These are phyloP conservation scores for Lasioglossum morio DNA, from an alignment of 2,888 invertebrate species.

Conservation along the genomic window DNA sequence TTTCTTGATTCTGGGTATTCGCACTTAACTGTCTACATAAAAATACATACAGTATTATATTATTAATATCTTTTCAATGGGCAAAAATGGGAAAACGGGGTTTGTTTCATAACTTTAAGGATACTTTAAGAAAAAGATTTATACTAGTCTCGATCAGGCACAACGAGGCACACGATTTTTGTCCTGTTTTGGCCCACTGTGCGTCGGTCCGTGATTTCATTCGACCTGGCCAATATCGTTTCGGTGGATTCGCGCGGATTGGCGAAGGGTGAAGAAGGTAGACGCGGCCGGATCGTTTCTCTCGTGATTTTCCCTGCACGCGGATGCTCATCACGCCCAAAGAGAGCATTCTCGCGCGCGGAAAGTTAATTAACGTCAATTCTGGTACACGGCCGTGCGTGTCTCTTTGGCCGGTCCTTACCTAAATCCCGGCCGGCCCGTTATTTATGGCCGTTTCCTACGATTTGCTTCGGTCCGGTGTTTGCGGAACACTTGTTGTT, in stretches of 20 bases:
- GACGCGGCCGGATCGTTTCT: constrained; percentile 29
- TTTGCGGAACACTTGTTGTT: constrained; percentile 58
- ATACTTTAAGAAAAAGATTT: too few species aligned
- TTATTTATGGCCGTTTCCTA: constrained; percentile 50
- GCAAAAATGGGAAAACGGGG: too few species aligned
- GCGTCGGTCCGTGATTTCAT: constrained; percentile 14
- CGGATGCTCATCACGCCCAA: constrained; percentile 23
- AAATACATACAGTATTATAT: too few species aligned
- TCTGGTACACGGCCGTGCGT: constrained; percentile 10
- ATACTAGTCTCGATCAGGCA: too few species aligned
- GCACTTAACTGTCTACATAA: too few species aligned
- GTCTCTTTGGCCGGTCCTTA: background rate
- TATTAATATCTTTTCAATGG: too few species aligned
- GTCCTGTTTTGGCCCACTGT: too few species aligned
- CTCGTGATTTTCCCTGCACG: constrained; percentile 13
- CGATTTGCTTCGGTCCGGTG: constrained; percentile 33
- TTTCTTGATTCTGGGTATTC: too few species aligned
- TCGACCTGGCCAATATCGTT: background rate
- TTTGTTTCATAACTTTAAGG: too few species aligned
- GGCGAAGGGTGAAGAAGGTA: constrained; percentile 6
- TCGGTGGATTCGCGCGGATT: constrained; percentile 4
- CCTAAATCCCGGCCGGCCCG: constrained; percentile 38
- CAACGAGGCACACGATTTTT: too few species aligned
- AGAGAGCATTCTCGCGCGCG: constrained; percentile 26
- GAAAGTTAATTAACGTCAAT: constrained; percentile 66